Conservation (phyloP, 2,113 vertebrate species). For the Macaca mulatta region DNA sequence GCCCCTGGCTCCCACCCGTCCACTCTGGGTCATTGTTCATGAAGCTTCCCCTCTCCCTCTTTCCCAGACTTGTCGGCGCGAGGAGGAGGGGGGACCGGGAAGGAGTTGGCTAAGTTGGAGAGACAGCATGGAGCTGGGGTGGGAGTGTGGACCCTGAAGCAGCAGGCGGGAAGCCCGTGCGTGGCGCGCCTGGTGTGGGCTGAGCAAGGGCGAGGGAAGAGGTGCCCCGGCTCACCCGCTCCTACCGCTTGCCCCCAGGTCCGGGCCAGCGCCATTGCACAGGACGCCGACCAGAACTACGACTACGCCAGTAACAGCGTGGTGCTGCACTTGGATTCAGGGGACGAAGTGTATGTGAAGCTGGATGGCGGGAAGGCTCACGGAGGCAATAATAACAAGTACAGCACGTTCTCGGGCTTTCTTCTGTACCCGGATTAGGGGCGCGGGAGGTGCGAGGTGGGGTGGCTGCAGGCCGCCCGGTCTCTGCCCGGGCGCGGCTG, state of each 20-base stretch:
- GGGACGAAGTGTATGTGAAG: constrained; percentile 96
- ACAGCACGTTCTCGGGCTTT: constrained; percentile 98
- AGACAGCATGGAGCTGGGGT: not conserved
- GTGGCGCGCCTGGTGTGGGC: not conserved
- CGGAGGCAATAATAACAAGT: constrained; percentile 97
- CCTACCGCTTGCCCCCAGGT: constrained; percentile 83
- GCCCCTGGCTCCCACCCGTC: not conserved
- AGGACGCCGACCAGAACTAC: constrained; percentile 96
- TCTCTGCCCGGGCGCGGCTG: not conserved
- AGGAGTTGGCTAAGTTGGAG: constrained; percentile 9
- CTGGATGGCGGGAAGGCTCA: constrained; percentile 96
- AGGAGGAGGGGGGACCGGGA: not conserved
- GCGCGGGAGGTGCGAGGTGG: constrained; percentile 29
- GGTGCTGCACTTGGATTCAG: constrained; percentile 94
- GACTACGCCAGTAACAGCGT: constrained; percentile 98
- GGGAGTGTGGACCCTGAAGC: not conserved
- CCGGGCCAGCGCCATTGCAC: constrained; percentile 95
- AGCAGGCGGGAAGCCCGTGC: not conserved
- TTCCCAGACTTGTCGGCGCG: not conserved
- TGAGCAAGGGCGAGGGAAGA: not conserved
- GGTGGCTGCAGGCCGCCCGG: constrained; percentile 30
- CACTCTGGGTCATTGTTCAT: not conserved
- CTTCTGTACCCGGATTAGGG: constrained; percentile 94
- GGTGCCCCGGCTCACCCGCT: not conserved
- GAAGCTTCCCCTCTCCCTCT: not conserved